These are phyloP conservation scores for Heteromyza rotundicornis DNA, from an alignment of 2,888 invertebrate species.

Conservation along the genomic window DNA sequence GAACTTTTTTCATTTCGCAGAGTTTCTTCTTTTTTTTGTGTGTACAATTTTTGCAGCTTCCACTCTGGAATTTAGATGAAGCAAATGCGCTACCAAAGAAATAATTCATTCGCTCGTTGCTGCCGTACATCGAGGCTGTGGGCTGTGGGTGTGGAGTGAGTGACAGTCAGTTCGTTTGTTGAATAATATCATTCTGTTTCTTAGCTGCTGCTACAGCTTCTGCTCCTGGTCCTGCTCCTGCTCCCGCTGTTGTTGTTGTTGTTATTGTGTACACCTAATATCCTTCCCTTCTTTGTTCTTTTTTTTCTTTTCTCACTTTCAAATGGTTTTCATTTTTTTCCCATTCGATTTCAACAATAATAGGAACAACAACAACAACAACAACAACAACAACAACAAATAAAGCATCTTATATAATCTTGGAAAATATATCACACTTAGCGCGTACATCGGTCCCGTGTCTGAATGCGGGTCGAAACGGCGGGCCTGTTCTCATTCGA, in stretches of 20 bases:
- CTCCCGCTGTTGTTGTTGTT: constrained; percentile 3
- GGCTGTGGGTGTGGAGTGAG: not conserved
- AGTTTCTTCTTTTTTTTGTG: constrained; percentile 16
- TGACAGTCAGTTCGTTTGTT: constrained; percentile 8
- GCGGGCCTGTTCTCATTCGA: not conserved
- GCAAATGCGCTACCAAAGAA: constrained; percentile 31
- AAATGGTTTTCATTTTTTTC: constrained; percentile 12
- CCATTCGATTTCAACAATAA: constrained; percentile 50
- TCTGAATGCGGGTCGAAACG: constrained; percentile 24
- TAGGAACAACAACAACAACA: constrained; percentile 10
- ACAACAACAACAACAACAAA: constrained; percentile 43
- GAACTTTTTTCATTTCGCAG: constrained; percentile 7
- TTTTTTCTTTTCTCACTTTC: constrained; percentile 20
- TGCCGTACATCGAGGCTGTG: constrained; percentile 14
- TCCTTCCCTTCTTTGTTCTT: constrained; percentile 13
- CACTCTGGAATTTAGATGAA: constrained; percentile 46
- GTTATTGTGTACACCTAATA: constrained; percentile 29
- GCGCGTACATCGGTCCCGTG: constrained; percentile 38
- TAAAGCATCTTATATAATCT: constrained; percentile 62
- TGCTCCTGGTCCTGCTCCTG: constrained; percentile 29
- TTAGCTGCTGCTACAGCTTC: too few species aligned
- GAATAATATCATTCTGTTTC: constrained; percentile 39
- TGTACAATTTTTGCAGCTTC: constrained; percentile 36
- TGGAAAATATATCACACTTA: constrained; percentile 64
- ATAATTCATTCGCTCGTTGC: constrained; percentile 51